These are phyloP conservation scores for Wiebesia pumilae DNA, from an alignment of 1,140 invertebrate genomes.

Conservation along the genomic window DNA sequence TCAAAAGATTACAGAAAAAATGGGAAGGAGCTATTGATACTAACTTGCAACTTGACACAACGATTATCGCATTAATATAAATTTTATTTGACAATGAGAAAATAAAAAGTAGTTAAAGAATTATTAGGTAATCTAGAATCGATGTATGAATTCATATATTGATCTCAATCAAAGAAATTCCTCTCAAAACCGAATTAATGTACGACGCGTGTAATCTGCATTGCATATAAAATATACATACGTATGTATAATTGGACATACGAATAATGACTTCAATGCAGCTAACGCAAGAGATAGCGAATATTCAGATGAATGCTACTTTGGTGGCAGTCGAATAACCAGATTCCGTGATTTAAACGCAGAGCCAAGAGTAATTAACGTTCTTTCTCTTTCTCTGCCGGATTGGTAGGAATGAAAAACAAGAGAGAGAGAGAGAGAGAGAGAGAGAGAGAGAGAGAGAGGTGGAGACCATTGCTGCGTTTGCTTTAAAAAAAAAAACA, in stretches of 20 bases:
- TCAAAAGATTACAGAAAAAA: too few species aligned
- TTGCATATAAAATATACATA: not conserved
- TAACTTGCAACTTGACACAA: too few species aligned
- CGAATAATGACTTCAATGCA: not conserved
- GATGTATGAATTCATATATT: too few species aligned
- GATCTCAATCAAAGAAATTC: too few species aligned
- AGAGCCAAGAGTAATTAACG: conserved; percentile 65
- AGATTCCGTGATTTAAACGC: conserved; percentile 70
- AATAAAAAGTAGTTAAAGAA: too few species aligned
- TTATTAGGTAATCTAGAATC: too few species aligned
- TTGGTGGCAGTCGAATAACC: conserved; percentile 51
- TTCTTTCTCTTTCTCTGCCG: conserved; percentile 48
- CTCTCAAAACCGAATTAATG: too few species aligned
- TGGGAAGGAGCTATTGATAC: too few species aligned
- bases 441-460: conserved; percentile 20
- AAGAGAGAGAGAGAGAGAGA: conserved; percentile 21
- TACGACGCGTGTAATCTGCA: not conserved
- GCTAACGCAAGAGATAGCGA: not conserved
- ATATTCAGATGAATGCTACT: not conserved
- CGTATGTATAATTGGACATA: not conserved
- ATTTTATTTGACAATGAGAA: too few species aligned
- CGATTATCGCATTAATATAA: too few species aligned
- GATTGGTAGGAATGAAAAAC: conserved; percentile 41
- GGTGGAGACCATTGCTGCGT: not conserved
- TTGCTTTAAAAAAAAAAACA: conserved; percentile 61